Conservation (phyloP, 1,140 invertebrate species). For the Meloidogyne hapla region DNA sequence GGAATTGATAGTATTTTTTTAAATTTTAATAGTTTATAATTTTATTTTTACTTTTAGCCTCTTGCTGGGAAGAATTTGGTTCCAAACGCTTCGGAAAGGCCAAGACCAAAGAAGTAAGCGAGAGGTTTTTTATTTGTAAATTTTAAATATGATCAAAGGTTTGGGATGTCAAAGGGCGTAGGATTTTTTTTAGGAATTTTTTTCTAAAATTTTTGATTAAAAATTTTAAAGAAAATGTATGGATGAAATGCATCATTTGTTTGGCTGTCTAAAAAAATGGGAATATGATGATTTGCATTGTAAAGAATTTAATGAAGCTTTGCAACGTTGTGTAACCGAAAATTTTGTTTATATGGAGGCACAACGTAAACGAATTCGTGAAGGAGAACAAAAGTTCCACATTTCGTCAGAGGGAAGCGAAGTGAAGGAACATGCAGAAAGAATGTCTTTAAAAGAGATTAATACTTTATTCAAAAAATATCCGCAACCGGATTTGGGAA, state of each 20-base stretch:
- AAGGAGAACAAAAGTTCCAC: not conserved
- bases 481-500: conserved; percentile 2
- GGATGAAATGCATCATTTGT: conserved; percentile 53
- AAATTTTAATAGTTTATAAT: not conserved
- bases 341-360: not conserved
- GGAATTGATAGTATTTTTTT: not conserved
- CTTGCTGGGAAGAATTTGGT: not conserved
- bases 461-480: conserved; percentile 7
- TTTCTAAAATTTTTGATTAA: too few relatives aligned
- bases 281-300: conserved; percentile 61
- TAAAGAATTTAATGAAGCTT: conserved; percentile 41
- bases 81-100: not conserved
- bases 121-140: too few relatives aligned
- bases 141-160: too few relatives aligned
- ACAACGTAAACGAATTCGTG: conserved; percentile 4
- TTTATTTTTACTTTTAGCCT: not conserved
- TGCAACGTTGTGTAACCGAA: conserved; percentile 7
- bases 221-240: conserved; percentile 13
- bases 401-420: not conserved
- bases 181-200: too few relatives aligned
- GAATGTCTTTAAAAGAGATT: conserved; percentile 10
- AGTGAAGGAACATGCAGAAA: not conserved
- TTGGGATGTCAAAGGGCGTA: too few relatives aligned
- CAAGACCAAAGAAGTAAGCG: not conserved
- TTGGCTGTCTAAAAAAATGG: conserved; percentile 59